Conservation (phyloP, 2,888 invertebrate genomes). For the Xylota segnis region DNA sequence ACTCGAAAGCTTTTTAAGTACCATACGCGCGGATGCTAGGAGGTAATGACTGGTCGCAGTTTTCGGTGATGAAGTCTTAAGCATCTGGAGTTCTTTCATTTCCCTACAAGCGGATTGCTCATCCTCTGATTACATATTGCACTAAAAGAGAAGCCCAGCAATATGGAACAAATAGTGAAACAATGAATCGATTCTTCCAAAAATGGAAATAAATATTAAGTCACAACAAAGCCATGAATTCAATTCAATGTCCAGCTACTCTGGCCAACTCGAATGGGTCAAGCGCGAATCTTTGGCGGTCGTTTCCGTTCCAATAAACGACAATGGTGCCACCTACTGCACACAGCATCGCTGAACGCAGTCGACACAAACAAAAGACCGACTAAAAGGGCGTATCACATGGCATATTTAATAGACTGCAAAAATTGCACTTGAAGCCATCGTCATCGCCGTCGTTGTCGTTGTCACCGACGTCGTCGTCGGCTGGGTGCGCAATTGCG, state of each 20-base stretch:
- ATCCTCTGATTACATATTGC: no score
- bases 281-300: conserved; percentile 50
- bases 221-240: not conserved
- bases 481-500: conserved; percentile 62
- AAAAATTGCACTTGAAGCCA: conserved; percentile 69
- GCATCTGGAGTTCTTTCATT: no score
- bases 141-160: no score
- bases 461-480: conserved; percentile 32
- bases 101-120: no score
- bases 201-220: no score
- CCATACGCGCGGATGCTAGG: no score
- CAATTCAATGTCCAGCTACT: not conserved
- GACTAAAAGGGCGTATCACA: conserved; percentile 72
- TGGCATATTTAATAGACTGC: conserved; percentile 72
- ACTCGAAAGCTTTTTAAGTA: no score
- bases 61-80: no score
- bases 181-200: no score
- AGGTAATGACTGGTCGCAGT: no score
- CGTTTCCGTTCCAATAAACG: conserved; percentile 65
- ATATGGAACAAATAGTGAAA: no score
- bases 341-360: conserved; percentile 17
- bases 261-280: conserved; percentile 46
- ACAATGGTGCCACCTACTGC: conserved; percentile 25
- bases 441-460: conserved; percentile 14
- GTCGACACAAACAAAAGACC: conserved; percentile 57